Evolutionary conservation across 1,140 invertebrate genomes (phyloP).

Genomic region (Agrilus planipennis): DNA sequence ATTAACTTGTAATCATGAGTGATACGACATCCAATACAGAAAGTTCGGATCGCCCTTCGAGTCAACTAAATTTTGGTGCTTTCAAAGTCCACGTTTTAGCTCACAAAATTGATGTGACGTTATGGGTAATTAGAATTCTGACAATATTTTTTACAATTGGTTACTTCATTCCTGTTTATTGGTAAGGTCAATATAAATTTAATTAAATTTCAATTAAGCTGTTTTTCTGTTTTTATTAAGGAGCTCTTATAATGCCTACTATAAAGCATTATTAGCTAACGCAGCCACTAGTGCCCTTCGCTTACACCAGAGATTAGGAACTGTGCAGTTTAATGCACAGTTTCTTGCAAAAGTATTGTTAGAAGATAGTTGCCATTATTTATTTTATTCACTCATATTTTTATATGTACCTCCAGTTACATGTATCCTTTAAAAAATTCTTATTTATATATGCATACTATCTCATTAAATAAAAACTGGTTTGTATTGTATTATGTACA

Average conservation of each 20-base stretch:
- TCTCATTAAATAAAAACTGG: no score
- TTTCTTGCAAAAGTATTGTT: constrained; percentile 67
- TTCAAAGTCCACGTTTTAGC: constrained; percentile 59
- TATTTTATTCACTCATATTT: constrained; percentile 90
- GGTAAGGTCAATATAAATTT: constrained; percentile 47
- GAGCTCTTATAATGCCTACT: constrained; percentile 73
- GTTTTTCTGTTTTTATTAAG: constrained; percentile 33
- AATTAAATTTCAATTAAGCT: neutral
- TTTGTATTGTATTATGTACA: neutral
- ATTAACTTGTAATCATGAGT: no score
- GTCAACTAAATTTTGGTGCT: constrained; percentile 37
- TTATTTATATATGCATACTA: no score
- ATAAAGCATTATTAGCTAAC: constrained; percentile 81
- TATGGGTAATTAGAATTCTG: constrained; percentile 73
- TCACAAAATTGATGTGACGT: constrained; percentile 73
- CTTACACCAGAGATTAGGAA: constrained; percentile 82
- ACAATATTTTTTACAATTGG: constrained; percentile 71
- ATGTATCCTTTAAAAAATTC: constrained; percentile 57
- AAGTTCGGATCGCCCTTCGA: neutral
- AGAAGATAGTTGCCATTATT: constrained; percentile 94
- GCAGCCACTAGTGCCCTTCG: constrained; percentile 87
- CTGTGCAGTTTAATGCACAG: constrained; percentile 64
- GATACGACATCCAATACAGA: neutral
- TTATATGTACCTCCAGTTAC: constrained; percentile 78
- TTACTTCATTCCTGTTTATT: constrained; percentile 80